Conservation (phyloP, 2,797 vertebrate species). For the Lepus townsendii region DNA sequence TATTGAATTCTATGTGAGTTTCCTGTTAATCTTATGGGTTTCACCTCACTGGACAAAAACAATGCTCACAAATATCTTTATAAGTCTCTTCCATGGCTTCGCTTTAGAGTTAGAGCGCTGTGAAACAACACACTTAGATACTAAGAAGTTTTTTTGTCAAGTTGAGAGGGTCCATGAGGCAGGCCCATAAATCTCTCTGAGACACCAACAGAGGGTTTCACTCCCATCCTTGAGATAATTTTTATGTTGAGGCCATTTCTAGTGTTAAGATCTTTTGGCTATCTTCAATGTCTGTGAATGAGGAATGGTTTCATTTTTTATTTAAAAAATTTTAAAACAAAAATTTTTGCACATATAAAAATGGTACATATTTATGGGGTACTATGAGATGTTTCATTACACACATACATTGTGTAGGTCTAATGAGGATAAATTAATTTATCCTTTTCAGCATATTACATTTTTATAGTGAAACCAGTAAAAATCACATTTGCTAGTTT, state of each 20-base stretch:
- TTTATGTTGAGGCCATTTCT: not conserved
- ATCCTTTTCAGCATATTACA: too few species aligned
- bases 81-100: not conserved
- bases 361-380: too few species aligned
- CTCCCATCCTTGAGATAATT: not conserved
- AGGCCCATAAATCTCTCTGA: not conserved
- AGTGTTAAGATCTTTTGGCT: constrained; percentile 31
- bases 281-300: not conserved
- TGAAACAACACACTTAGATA: not conserved
- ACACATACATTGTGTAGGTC: too few species aligned
- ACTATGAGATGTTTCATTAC: too few species aligned
- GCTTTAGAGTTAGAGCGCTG: not conserved
- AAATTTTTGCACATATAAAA: too few species aligned
- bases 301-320: constrained; percentile 52
- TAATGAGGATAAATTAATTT: too few species aligned
- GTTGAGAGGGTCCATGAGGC: not conserved
- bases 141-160: not conserved
- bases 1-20: constrained; percentile 14
- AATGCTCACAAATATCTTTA: not conserved
- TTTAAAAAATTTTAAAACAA: too few species aligned
- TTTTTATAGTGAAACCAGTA: too few species aligned
- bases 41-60: not conserved
- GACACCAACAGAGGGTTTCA: not conserved
- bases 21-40: not conserved
- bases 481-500: too few species aligned